These are phyloP conservation scores for Symphodus melops DNA, from an alignment of 2,113 vertebrate genomes.

Conservation along the genomic window DNA sequence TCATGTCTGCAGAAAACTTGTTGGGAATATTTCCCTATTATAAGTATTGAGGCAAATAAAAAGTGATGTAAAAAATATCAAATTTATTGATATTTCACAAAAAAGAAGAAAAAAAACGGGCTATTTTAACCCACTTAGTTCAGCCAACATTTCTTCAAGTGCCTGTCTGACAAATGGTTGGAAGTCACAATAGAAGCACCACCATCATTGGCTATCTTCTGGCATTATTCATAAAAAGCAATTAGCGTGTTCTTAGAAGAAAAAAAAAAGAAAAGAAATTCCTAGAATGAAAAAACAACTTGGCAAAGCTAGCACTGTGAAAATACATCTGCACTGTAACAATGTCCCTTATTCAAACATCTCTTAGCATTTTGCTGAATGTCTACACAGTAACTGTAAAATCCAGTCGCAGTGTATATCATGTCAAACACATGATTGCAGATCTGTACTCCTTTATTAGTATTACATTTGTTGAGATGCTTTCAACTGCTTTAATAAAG, in stretches of 20 bases:
- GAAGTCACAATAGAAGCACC: conserved; percentile 35
- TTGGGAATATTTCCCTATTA: no score
- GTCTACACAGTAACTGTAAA: conserved; percentile 2
- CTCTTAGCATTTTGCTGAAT: not conserved
- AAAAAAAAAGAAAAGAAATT: conserved; percentile 40
- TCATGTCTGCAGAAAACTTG: not conserved
- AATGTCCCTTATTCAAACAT: conserved; percentile 39
- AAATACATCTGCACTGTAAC: not conserved
- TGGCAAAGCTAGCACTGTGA: not conserved
- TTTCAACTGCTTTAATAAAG: no score
- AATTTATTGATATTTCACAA: not conserved
- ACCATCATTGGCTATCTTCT: conserved; percentile 12
- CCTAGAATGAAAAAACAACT: conserved; percentile 52
- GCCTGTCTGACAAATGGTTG: conserved; percentile 9
- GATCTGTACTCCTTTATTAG: not conserved
- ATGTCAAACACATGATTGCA: not conserved
- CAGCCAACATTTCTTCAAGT: not conserved
- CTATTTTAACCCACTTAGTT: not conserved
- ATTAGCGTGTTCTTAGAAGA: conserved; percentile 21
- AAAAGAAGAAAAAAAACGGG: not conserved
- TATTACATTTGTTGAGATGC: no score
- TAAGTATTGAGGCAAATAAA: no score
- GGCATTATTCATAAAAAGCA: conserved; percentile 39
- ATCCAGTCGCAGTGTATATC: not conserved
- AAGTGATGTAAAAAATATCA: no score